These are phyloP conservation scores for Lichenostomus cassidix DNA, from an alignment of 2,113 vertebrate genomes.

Conservation along the genomic window DNA sequence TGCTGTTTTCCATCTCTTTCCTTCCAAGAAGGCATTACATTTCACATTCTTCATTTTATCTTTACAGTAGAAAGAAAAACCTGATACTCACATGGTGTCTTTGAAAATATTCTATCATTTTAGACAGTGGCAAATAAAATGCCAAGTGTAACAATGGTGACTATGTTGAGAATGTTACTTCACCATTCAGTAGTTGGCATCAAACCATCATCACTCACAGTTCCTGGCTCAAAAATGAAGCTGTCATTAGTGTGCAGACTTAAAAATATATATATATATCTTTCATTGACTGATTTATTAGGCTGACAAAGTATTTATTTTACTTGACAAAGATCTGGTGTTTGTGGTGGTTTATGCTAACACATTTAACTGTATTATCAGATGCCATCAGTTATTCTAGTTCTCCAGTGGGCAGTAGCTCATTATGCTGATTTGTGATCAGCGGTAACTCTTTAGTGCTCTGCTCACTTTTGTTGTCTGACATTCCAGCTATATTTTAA, in stretches of 20 bases:
- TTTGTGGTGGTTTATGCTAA: neutral
- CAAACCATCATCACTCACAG: conserved; percentile 4
- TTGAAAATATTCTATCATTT: neutral
- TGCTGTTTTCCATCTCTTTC: neutral
- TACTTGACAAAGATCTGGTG: neutral
- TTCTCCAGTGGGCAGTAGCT: neutral
- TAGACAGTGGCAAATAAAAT: neutral
- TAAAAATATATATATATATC: neutral
- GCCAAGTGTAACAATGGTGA: conserved; percentile 23
- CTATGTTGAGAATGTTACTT: conserved; percentile 3
- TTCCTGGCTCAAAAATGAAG: conserved; percentile 12
- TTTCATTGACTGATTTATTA: conserved; percentile 44
- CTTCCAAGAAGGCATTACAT: neutral
- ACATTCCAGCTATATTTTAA: neutral
- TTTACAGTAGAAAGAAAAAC: neutral
- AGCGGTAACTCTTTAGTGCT: neutral
- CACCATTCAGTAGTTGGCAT: conserved; percentile 24
- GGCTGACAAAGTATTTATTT: conserved; percentile 8
- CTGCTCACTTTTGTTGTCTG: neutral
- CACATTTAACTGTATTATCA: neutral
- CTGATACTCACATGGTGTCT: neutral
- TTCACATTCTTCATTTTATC: neutral
- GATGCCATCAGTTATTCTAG: neutral
- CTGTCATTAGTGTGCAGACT: neutral
- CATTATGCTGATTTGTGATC: neutral